Base-by-base conservation (phyloP, 2,888 invertebrate species). In the Melinaea menophilus region DNA sequence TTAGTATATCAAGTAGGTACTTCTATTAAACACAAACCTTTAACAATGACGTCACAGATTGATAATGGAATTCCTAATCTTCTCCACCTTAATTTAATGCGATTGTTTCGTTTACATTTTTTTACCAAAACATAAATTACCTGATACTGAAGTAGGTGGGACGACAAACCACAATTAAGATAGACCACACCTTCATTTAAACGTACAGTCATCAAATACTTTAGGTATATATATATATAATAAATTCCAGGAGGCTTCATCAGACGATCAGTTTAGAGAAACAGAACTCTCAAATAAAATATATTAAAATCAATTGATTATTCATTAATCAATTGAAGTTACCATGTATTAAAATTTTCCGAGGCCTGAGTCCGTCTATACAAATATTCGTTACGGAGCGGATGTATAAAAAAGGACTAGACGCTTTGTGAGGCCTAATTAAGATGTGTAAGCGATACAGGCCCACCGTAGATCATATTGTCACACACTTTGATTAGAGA, bases 391-490 rank as follows among this genome's bases (percentile, higher is more conserved):
- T 85, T 84, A 85, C 81, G 83, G 81, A 73, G 75, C 79, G 79
- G 79, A 81, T 80, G 81, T 75, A 75, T 79, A 83, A 84, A 84
- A 84, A 79, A 78, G 63, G 76, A 77, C 76, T 75, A 76, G 77
- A 77, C 89, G 81, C 81, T 86, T 81, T 90, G 90, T 90, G 90
- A 73, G 90, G 90, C 81, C 89, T 89, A 90, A 90, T 90, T 90
- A 90, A 90, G 90, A 90, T 90, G 88, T 90, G 89, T 87, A 88
- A 88, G 78, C 82, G 83, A 85, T 80, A 74, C 80, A 81, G 77
- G 75, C 88, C 87, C 88, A 85, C 82, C 80, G 80, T 81, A 82
- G 81, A 79, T 81, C 79, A 80, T 82, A 86, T 88, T 88, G 86
- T 86, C 81, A 79, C 72, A 77, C 69, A 47, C 62, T 63, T 64